A percentile compares a stretch with the other conserved stretches of the same genome.
phyloP scores from a whole-genome alignment of 2,888 invertebrate species.

The Hirtodrosophila confusa region DNA sequence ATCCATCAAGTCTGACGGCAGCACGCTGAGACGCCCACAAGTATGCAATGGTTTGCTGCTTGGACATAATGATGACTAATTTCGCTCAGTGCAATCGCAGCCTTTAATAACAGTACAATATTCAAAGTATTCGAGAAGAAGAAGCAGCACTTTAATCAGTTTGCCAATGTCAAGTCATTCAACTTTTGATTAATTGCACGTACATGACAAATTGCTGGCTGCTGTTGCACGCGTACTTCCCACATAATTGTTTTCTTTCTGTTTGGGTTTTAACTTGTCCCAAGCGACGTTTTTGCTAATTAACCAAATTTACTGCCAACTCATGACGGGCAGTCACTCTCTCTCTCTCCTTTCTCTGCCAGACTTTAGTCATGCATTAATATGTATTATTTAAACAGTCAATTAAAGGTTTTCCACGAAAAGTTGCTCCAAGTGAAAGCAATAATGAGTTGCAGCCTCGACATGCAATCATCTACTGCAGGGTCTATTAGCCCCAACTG shows the following conservation, averaged over 20 bases:
- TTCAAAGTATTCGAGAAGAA: constrained; percentile 6
- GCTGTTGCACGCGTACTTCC: constrained; percentile 43
- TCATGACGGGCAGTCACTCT: constrained; percentile 28
- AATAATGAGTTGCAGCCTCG: constrained; percentile 14
- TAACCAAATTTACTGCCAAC: constrained; percentile 65
- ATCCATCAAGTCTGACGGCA: constrained; percentile 55
- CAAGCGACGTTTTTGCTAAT: constrained; percentile 63
- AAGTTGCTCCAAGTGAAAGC: constrained; percentile 2
- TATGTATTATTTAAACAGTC: constrained; percentile 36
- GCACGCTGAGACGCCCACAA: constrained; percentile 55
- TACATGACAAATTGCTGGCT: constrained; percentile 67
- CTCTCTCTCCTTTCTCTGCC: constrained; percentile 1
- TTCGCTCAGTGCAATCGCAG: constrained; percentile 36
- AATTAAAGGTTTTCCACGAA: constrained; percentile 65
- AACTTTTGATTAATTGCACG: constrained; percentile 75
- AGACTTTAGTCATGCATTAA: constrained; percentile 53
- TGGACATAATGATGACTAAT: constrained; percentile 63
- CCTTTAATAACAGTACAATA: constrained; percentile 52
- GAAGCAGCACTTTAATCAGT: constrained; percentile 31
- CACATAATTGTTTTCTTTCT: constrained; percentile 44
- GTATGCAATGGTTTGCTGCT: constrained; percentile 52
- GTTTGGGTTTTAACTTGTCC: constrained; percentile 49
- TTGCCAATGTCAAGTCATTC: constrained; percentile 52
- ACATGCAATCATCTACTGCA: constrained; percentile 48
- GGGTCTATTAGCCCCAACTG: neutral